phyloP scores from a whole-genome alignment of 1,140 invertebrate genomes.

The Antheraea mylitta region DNA sequence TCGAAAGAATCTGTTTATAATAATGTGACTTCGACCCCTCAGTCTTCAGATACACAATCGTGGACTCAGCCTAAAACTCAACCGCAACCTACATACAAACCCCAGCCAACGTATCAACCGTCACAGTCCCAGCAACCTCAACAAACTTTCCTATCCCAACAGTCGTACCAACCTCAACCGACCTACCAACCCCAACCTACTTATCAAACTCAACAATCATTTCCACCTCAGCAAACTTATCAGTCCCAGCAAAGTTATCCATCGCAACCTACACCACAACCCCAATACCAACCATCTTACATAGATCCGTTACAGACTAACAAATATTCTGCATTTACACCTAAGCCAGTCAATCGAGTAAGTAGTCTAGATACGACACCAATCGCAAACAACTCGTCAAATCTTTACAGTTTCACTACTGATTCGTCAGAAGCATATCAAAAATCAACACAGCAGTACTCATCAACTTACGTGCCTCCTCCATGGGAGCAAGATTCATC shows the following conservation, averaged over 20 bases:
- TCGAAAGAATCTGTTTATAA: conserved; percentile 48
- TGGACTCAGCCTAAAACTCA: conserved; percentile 36
- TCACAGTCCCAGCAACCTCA: conserved; percentile 29
- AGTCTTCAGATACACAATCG: conserved; percentile 23
- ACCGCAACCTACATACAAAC: conserved; percentile 29
- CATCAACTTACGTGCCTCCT: conserved; percentile 66
- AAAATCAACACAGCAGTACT: conserved; percentile 51
- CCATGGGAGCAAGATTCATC: conserved; percentile 68
- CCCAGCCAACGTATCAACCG: conserved; percentile 26
- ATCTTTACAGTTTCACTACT: conserved; percentile 50
- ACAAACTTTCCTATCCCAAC: conserved; percentile 31
- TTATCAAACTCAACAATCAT: conserved; percentile 18
- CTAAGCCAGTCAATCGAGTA: conserved; percentile 55
- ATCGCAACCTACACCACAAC: conserved; percentile 31
- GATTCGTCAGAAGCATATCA: conserved; percentile 52
- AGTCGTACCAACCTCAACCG: conserved; percentile 31
- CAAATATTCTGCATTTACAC: conserved; percentile 46
- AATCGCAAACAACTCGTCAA: conserved; percentile 30
- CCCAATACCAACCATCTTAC: conserved; percentile 35
- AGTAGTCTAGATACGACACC: conserved; percentile 38
- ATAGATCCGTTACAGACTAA: conserved; percentile 30
- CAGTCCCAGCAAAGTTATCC: conserved; percentile 28
- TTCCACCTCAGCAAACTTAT: conserved; percentile 20
- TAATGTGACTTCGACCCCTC: conserved; percentile 36
- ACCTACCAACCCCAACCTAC: conserved; percentile 32